These are phyloP conservation scores for Rhagoletis zephyria DNA, from an alignment of 1,140 invertebrate species.

Conservation along the genomic window DNA sequence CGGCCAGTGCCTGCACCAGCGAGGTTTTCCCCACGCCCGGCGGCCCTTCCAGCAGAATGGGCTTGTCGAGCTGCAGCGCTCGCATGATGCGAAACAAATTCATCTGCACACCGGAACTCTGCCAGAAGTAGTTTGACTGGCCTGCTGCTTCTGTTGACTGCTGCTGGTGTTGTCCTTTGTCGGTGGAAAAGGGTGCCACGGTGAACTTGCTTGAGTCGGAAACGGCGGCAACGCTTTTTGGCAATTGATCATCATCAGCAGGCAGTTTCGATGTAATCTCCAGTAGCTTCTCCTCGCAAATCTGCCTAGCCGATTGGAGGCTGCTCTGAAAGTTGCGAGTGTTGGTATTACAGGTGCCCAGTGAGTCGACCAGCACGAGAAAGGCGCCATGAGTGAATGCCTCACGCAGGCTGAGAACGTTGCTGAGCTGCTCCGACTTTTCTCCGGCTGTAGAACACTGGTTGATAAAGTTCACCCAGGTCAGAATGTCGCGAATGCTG, in stretches of 20 bases:
- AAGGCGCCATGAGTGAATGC: too few relatives aligned
- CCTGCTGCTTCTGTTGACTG: too few relatives aligned
- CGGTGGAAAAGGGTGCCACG: slow-evolving; percentile 78
- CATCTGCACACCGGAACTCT: slow-evolving; percentile 66
- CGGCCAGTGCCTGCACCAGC: slow-evolving; percentile 93
- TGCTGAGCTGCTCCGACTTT: too few relatives aligned
- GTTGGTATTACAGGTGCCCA: too few relatives aligned
- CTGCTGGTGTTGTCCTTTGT: slow-evolving; percentile 63
- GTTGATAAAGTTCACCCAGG: slow-evolving; percentile 94
- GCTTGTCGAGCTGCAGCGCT: slow-evolving; percentile 90
- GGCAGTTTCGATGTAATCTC: too few relatives aligned
- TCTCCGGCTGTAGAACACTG: too few relatives aligned
- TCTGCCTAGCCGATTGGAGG: slow-evolving; percentile 56
- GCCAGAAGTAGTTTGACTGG: too few relatives aligned
- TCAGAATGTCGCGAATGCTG: slow-evolving; percentile 93
- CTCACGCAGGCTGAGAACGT: slow-evolving; percentile 81
- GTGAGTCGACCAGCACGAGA: too few relatives aligned
- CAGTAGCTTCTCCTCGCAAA: slow-evolving; percentile 59
- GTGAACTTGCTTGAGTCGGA: too few relatives aligned
- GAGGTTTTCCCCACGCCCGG: slow-evolving; percentile 98
- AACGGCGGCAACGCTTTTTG: too few relatives aligned
- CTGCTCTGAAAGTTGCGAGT: too few relatives aligned
- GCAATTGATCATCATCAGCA: too few relatives aligned
- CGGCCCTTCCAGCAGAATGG: slow-evolving; percentile 96
- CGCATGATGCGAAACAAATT: slow-evolving; percentile 90